Conservation (phyloP, 2,888 invertebrate genomes). For the Mimas tiliae region DNA sequence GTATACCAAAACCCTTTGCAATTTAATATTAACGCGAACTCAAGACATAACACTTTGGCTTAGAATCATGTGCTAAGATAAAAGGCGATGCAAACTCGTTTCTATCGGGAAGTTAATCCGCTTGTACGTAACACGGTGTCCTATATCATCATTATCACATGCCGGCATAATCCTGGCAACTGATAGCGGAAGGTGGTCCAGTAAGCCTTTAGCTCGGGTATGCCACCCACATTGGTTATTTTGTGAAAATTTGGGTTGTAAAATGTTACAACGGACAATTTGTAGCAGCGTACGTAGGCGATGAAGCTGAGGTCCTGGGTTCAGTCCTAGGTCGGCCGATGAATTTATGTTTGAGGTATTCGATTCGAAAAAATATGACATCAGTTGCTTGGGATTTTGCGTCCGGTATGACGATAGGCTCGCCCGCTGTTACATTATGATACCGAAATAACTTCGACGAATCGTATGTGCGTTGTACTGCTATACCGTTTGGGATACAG, state of each 20-base stretch:
- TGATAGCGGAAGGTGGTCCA: conserved; percentile 16
- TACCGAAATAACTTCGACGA: no score
- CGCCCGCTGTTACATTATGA: no score
- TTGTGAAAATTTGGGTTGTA: neutral
- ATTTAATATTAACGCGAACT: conserved; percentile 2
- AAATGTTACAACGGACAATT: no score
- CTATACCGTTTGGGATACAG: no score
- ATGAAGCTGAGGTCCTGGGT: no score
- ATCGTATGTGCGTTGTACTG: no score
- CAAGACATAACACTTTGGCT: conserved; percentile 2
- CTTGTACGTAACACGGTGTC: conserved; percentile 3
- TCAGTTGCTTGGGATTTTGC: no score
- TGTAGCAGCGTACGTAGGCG: no score
- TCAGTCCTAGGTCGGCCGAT: no score
- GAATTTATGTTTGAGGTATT: no score
- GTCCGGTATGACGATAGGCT: no score
- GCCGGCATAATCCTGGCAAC: conserved; percentile 2
- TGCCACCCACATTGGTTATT: conserved; percentile 6
- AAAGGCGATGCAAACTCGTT: conserved; percentile 1
- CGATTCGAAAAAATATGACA: no score
- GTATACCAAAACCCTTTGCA: neutral
- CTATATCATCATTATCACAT: conserved; percentile 10
- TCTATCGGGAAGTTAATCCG: conserved; percentile 2
- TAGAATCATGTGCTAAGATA: neutral
- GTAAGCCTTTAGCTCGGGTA: neutral